Base-by-base conservation (phyloP, 2,113 vertebrate genomes). In the Salminus brasiliensis region DNA sequence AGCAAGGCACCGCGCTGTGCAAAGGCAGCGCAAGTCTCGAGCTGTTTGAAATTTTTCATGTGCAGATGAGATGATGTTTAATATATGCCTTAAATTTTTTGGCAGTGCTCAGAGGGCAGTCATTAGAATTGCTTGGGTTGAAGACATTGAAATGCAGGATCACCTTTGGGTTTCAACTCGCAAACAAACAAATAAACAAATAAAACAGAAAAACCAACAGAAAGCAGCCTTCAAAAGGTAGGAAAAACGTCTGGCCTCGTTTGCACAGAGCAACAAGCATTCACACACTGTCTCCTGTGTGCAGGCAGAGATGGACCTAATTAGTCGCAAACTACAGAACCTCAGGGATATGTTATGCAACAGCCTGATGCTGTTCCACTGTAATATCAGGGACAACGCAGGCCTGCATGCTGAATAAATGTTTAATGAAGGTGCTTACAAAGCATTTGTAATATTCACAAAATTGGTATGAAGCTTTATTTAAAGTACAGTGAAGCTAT, bases 141-240 rank as follows among this genome's bases (percentile, higher is more conserved):
- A 30, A 30, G 39, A 43, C 36, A 39, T 45, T 2, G 25, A 74
- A 74, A 47, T 32, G 5, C 25, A n/a, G 21, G 60, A 74, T 34
- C 60, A 63, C 60, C 15, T 63, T 63, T 63, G 60, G 30, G 30
- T 62, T 62, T 62, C 59, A 62, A 27, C 15, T 60, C 16, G 27
- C 57, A 29, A 5, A 30, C 57, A 60, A 30, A 60, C 15, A 60
- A 60, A 60, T 29, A 60, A 32, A 29, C 57, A 59, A 59, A 3
- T 29, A 30, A 16, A 27, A 12, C 9, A 27, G 1, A 1, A 30
- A 29, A 59, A 12, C 55, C 57, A 60, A 15, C 6, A 59, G 12
- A 49, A 49, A 21, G 1, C 47, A 21, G 18, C 25, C 30, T 34
- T 13, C 60, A 34, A 16, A 34, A 18, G 60, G 60, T 34, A 29